Evolutionary conservation across 2,888 invertebrate species (phyloP), one percentile per base, ranked within the genome.

Genomic region (Drosophila rubida): DNA sequence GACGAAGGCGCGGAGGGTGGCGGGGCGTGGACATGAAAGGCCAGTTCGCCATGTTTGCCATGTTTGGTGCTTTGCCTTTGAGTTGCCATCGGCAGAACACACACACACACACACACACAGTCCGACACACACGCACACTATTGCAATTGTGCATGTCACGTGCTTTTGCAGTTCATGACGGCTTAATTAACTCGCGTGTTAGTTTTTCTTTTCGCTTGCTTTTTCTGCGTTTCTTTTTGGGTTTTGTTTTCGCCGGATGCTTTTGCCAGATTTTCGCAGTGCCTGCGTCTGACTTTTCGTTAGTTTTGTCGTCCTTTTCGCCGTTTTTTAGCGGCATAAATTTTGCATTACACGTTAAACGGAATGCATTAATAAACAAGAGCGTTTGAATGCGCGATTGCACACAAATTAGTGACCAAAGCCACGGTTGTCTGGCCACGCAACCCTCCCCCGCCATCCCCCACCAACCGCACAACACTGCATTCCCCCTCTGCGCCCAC

Each of bases 311-410:
- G 11, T 9, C 30, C 14, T 22, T 30, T 14, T n/a, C 13, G 6
- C 14, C 7, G 1, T 13, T 35, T 35, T 37, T 37, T 37, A 0
- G 7, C 39, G 46, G 51, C 62, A 42, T 78, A 58, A 37, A 79
- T 79, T 69, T 79, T 77, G 30, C 66, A 77, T 68, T 74, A 51
- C 53, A 57, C 59, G 80, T 69, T 80, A 75, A 80, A 69, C 69
- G 82, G 71, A 77, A 75, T 82, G 77, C 80, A 80, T 80, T 82
- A 80, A 82, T 80, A 80, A 80, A 82, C 71, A 80, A 82, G 50
- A 48, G 51, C 75, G 75, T 73, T 80, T 80, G 78, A 78, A 80
- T 73, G 80, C 75, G 78, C 80, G 80, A 80, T 78, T 80, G 75
- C 80, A 73, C 80, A 79, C 80, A 80, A 78, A 80, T 83, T 80